Evolutionary conservation across 2,888 invertebrate species (phyloP), one percentile per base, ranked within the genome.

Genomic region (Pandemis heparana): DNA sequence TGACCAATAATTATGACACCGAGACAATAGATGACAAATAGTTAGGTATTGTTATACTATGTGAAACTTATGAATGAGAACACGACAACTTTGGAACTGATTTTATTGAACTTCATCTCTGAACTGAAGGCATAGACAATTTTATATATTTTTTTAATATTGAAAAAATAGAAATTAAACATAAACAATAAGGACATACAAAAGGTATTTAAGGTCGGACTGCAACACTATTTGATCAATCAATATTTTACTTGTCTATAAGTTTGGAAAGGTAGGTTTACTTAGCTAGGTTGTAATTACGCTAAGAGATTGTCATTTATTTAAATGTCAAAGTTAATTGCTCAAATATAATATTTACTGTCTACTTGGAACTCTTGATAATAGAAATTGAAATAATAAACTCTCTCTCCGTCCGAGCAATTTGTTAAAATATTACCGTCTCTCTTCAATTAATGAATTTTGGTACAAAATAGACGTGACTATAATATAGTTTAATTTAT

Each of bases 291-390:
- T 18, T 9, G 12, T 41, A 46, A 59, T 59, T 69, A 39, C 9
- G 46, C 10, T 59, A 53, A 64, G 16, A 18, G 59, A 46, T 64
- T 46, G 38, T n/a, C 64, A 64, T 70, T 59, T 38, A 32, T 59
- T 59, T 16, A 14, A 64, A 64, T 39, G 59, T 46, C 56, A 8
- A 12, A 63, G 53, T 62, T 59, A 63, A 64, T 48, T 70, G 59
- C 18, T 65, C n/a, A 39, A 71, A 41, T 59, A 59, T 65, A 38
- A 18, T 41, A 61, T 61, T 51, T 41, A 48, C 18, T 51, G 16
- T 16, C 9, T 18, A 9, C 48, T 61, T 61, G 3, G 1, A 48
- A 59, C 32, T n/a, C 51, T 53, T 14, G 39, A 32, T 66, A 62
- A 51, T 10, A 14, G n/a, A 32, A 60, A 53, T 14, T 60, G 16